Conservation (phyloP, 2,797 vertebrate genomes). For the Xenentodon cancila region DNA sequence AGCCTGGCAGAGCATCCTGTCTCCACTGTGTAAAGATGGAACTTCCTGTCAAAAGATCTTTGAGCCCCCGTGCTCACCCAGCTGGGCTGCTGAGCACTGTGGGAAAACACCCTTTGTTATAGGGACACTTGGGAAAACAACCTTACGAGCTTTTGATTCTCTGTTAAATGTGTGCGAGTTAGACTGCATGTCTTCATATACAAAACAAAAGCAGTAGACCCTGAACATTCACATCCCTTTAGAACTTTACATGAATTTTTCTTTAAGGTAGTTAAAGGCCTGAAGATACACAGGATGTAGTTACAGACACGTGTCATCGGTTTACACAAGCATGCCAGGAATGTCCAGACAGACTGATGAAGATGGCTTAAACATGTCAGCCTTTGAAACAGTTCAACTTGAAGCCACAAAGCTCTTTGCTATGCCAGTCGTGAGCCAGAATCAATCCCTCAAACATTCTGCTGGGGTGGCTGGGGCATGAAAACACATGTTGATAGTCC, state of each 20-base stretch:
- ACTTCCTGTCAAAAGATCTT: conserved; percentile 74
- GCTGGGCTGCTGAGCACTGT: conserved; percentile 51
- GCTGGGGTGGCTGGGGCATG: neutral
- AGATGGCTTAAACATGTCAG: conserved; percentile 28
- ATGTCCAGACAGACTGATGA: conserved; percentile 45
- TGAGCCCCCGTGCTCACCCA: conserved; percentile 62
- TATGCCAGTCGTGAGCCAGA: neutral
- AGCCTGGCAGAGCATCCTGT: conserved; percentile 65
- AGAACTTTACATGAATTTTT: neutral
- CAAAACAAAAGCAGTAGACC: neutral
- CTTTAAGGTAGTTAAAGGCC: conserved; percentile 30
- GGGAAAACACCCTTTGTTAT: conserved; percentile 52
- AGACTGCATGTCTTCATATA: neutral
- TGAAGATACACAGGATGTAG: conserved; percentile 40
- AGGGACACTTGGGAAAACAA: conserved; percentile 25
- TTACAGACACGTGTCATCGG: conserved; percentile 56
- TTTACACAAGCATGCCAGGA: conserved; percentile 55
- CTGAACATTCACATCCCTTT: neutral
- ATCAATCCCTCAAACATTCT: conserved; percentile 8
- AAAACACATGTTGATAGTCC: conserved; percentile 11
- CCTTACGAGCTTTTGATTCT: neutral
- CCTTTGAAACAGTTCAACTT: conserved; percentile 20
- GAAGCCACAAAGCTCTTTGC: conserved; percentile 14
- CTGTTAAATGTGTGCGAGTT: conserved; percentile 5
- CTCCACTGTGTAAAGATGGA: conserved; percentile 37